Conservation (phyloP, 64 coral and sea anemone species). For the Platygyra sinensis region DNA sequence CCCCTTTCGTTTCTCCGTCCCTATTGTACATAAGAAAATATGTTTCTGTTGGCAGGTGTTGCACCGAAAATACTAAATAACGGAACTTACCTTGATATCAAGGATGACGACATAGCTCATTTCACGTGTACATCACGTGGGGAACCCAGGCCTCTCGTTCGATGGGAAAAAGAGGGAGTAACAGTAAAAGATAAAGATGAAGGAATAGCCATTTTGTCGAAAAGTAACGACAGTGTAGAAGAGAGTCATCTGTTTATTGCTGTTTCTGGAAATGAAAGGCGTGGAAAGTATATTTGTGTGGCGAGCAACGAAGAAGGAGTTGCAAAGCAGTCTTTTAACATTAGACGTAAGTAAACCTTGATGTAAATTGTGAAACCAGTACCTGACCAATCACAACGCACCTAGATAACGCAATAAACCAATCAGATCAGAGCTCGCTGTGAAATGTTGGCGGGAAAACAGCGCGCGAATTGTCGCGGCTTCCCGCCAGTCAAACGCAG, state of each 20-base stretch:
- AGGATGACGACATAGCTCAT: constrained; percentile 26
- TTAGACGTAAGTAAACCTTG: background rate
- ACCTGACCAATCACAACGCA: too few relatives aligned
- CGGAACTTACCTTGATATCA: background rate
- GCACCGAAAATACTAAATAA: constrained; percentile 10
- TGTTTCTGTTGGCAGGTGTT: background rate
- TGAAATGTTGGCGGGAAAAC: too few relatives aligned
- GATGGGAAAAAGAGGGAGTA: background rate
- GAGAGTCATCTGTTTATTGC: constrained; percentile 22
- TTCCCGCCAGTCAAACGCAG: too few relatives aligned
- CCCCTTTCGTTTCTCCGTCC: too few relatives aligned
- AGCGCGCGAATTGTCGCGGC: too few relatives aligned
- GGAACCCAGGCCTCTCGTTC: background rate
- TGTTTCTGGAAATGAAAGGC: background rate
- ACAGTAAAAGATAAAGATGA: constrained; percentile 13
- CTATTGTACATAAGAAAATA: background rate
- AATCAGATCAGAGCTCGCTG: too few relatives aligned
- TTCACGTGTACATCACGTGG: constrained; percentile 15
- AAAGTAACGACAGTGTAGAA: background rate
- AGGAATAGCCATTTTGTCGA: constrained; percentile 21
- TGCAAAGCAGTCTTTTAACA: background rate
- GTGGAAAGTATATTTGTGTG: background rate
- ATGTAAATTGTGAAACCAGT: too few relatives aligned
- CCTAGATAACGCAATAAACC: too few relatives aligned
- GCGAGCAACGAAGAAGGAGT: background rate